phyloP scores from a whole-genome alignment of 1,140 invertebrate species.

The Philotrypesis tridentata region DNA sequence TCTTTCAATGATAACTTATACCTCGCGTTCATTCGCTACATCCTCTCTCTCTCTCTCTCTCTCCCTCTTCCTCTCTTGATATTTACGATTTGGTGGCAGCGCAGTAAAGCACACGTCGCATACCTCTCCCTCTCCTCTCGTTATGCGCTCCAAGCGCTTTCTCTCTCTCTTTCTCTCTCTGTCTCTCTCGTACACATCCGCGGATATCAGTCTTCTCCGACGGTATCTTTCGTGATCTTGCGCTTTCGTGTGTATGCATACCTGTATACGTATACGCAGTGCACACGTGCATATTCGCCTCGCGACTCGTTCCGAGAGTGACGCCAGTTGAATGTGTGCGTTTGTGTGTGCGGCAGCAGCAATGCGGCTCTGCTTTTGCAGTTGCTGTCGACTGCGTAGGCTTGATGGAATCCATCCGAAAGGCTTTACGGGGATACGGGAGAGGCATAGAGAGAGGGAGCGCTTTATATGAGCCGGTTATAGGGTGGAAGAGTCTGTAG shows the following conservation, averaged over 20 bases:
- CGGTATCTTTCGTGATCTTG: conserved; percentile 26
- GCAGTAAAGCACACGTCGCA: conserved; percentile 3
- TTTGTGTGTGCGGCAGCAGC: neutral
- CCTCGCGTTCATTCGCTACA: neutral
- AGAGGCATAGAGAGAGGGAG: neutral
- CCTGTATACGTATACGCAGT: neutral
- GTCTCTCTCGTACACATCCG: neutral
- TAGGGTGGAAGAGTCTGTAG: neutral
- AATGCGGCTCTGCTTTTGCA: conserved; percentile 19
- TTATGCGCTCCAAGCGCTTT: neutral
- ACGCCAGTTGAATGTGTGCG: neutral
- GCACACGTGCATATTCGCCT: no score
- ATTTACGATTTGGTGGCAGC: conserved; percentile 20
- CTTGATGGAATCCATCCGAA: conserved; percentile 17
- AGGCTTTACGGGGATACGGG: neutral
- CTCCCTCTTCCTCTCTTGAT: neutral
- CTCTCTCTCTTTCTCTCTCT: neutral
- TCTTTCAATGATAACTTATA: conserved; percentile 24
- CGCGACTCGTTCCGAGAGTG: neutral
- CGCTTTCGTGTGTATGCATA: conserved; percentile 1
- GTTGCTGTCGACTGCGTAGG: conserved; percentile 18
- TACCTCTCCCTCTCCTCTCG: conserved; percentile 3
- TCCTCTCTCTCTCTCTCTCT: conserved; percentile 9
- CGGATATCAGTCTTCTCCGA: conserved; percentile 21
- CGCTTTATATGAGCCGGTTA: conserved; percentile 20